A percentile compares a stretch with the other conserved stretches of the same genome.
Evolutionary conservation across 2,888 invertebrate species (phyloP).

Genomic region (Zaprionus bogoriensis): DNA sequence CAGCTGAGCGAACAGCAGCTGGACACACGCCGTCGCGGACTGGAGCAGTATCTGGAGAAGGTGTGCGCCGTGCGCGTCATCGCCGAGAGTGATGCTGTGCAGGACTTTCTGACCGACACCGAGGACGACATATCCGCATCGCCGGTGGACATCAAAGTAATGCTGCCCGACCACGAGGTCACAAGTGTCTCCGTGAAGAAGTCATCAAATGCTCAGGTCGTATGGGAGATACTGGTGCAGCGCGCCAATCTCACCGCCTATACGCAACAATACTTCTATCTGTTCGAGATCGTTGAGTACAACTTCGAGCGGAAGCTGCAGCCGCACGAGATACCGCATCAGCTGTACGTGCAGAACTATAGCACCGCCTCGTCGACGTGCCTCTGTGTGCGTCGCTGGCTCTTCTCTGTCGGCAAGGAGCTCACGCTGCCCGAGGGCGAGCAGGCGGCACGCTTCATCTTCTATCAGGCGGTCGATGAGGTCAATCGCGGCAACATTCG

Average conservation of each 20-base stretch:
- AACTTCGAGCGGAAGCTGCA: slow-evolving; percentile 98
- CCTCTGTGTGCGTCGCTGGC: slow-evolving; percentile 93
- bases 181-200: slow-evolving; percentile 94
- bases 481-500: slow-evolving; percentile 96
- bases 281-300: slow-evolving; percentile 98
- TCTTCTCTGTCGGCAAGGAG: slow-evolving; percentile 89
- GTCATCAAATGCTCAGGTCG: slow-evolving; percentile 94
- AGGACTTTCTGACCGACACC: slow-evolving; percentile 97
- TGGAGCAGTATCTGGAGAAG: slow-evolving; percentile 99
- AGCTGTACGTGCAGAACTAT: slow-evolving; percentile 99
- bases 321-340: slow-evolving; percentile 97
- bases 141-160: slow-evolving; percentile 90
- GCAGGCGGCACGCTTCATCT: slow-evolving; percentile 92
- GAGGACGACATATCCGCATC: slow-evolving; percentile 91
- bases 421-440: slow-evolving; percentile 87
- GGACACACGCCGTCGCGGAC: slow-evolving; percentile 95
- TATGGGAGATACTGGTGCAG: slow-evolving; percentile 93
- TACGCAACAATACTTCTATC: slow-evolving; percentile 94
- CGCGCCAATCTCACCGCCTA: slow-evolving; percentile 92
- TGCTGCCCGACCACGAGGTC: slow-evolving; percentile 95
- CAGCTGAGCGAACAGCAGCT: slow-evolving; percentile 98
- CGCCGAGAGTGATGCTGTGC: slow-evolving; percentile 98
- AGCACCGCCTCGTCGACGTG: slow-evolving; percentile 98
- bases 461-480: slow-evolving; percentile 97
- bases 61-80: slow-evolving; percentile 98